A percentile compares a stretch with the other conserved stretches of the same genome.
These are phyloP conservation scores for Meriones unguiculatus DNA, from an alignment of 2,113 vertebrate genomes.

Conservation along the genomic window DNA sequence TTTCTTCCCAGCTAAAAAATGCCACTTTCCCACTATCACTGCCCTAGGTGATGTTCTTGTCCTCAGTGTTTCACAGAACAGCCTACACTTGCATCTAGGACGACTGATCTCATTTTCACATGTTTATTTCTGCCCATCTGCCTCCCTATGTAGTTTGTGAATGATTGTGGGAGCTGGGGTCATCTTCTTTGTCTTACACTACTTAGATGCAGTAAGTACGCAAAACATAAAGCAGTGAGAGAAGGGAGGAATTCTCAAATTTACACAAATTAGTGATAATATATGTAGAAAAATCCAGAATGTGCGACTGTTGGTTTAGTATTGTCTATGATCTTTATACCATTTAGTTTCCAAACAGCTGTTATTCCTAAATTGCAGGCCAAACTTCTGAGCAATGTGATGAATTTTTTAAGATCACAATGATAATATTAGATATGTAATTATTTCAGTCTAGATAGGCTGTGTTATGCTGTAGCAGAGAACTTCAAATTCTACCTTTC, in stretches of 20 bases:
- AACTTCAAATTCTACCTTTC: not conserved
- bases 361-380: constrained; percentile 42
- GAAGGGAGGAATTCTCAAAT: not conserved
- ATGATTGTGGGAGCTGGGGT: not conserved
- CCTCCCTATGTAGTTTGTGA: not conserved
- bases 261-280: constrained; percentile 8
- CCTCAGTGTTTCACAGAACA: not conserved
- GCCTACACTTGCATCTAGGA: not conserved
- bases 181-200: not conserved
- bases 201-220: not conserved
- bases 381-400: constrained; percentile 36
- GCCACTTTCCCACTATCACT: not conserved
- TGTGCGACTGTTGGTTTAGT: not conserved
- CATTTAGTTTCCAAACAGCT: constrained; percentile 25
- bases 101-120: not conserved
- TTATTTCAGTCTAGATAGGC: constrained; percentile 12
- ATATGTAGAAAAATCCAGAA: not conserved
- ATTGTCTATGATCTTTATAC: constrained; percentile 36
- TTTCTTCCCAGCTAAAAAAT: not conserved
- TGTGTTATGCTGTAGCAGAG: not conserved
- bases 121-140: not conserved
- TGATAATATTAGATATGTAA: not conserved
- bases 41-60: not conserved
- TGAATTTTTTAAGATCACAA: constrained; percentile 25
- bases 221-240: constrained; percentile 35